Conservation (phyloP, 2,888 invertebrate genomes). For the Byasa hedistus region DNA sequence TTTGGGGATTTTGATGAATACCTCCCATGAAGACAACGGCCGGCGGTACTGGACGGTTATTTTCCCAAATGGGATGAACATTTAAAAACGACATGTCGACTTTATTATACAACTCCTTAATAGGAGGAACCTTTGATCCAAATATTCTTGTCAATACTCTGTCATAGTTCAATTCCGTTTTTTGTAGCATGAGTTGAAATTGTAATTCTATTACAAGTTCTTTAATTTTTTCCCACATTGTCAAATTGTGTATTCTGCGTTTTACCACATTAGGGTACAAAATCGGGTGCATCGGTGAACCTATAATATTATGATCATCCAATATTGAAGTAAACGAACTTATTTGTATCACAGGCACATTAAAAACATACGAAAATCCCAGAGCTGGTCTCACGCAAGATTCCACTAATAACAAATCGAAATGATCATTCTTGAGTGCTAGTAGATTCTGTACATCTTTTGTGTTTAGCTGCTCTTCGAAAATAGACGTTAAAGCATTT, state of each 20-base stretch:
- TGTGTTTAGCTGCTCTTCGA: conserved; percentile 38
- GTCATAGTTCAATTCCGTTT: conserved; percentile 14
- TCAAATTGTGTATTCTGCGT: conserved; percentile 39
- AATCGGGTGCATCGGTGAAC: conserved; percentile 39
- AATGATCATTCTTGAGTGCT: conserved; percentile 33
- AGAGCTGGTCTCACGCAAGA: conserved; percentile 32
- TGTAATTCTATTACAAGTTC: conserved; percentile 33
- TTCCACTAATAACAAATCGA: conserved; percentile 38
- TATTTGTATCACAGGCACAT: conserved; percentile 37
- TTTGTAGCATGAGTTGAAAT: conserved; percentile 1
- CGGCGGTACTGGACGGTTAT: conserved; percentile 56
- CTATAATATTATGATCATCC: conserved; percentile 30
- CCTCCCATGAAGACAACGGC: conserved; percentile 58
- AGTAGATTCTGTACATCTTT: conserved; percentile 40
- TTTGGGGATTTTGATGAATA: conserved; percentile 49
- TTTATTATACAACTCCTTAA: conserved; percentile 39
- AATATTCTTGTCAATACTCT: conserved; percentile 22
- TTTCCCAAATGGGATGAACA: conserved; percentile 52
- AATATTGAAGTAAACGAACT: conserved; percentile 35
- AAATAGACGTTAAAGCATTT: too few relatives aligned
- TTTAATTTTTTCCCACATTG: conserved; percentile 42
- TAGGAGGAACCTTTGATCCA: conserved; percentile 34
- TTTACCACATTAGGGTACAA: conserved; percentile 40
- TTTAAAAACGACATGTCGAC: conserved; percentile 61
- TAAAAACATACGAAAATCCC: conserved; percentile 34